A percentile compares a stretch with the other conserved stretches of the same genome.
phyloP scores from a whole-genome alignment of 2,797 vertebrate species.

The Liasis olivaceus region DNA sequence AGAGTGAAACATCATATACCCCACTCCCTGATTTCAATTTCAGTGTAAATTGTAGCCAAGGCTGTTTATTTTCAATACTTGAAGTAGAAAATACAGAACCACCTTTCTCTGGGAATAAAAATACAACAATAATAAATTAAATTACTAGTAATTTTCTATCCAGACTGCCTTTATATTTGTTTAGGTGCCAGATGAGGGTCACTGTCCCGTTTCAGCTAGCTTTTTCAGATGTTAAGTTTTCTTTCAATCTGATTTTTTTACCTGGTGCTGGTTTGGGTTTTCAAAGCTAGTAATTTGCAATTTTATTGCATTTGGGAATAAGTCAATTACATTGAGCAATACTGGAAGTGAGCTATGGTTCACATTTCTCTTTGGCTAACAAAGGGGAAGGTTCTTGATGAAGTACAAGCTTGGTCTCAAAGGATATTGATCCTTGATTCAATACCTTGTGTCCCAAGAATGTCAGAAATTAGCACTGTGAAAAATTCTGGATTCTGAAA shows the following conservation, averaged over 20 bases:
- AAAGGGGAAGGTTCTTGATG: not conserved
- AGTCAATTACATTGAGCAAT: not conserved
- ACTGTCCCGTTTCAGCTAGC: not conserved
- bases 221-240: not conserved
- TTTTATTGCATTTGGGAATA: not conserved
- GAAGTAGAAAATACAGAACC: not conserved
- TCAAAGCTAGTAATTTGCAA: not conserved
- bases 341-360: not conserved
- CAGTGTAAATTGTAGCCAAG: not conserved
- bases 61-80: not conserved
- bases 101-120: not conserved
- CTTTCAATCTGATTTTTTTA: not conserved
- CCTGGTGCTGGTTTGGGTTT: not conserved
- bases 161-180: not conserved
- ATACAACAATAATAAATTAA: not conserved
- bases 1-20: not conserved
- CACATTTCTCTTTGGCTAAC: not conserved
- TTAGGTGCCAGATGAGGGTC: not conserved
- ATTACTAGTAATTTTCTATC: not conserved
- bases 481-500: not conserved
- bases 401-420: not conserved
- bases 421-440: not conserved
- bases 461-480: not conserved
- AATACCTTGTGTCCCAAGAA: not conserved
- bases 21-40: not conserved